Conservation (phyloP, 2,888 invertebrate species). For the Rotaria socialis region DNA sequence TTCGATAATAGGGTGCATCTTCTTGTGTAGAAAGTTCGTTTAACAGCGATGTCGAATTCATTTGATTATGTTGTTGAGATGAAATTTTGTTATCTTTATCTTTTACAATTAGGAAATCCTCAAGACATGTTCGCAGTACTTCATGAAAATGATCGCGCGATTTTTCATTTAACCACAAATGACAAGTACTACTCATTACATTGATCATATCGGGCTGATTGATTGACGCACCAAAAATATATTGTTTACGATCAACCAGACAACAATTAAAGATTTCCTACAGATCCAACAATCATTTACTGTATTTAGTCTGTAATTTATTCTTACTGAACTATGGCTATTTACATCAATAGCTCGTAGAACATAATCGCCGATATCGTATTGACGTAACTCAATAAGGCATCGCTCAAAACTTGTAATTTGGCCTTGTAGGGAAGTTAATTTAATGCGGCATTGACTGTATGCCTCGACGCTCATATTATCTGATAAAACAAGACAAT, state of each 20-base stretch:
- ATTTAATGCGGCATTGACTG: background rate
- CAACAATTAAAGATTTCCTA: background rate
- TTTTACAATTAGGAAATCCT: background rate
- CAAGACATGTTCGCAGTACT: background rate
- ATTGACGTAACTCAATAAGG: background rate
- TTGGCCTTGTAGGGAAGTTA: background rate
- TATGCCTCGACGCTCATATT: background rate
- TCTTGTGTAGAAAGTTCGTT: background rate
- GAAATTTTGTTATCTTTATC: background rate
- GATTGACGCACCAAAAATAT: background rate
- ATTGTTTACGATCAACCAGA: background rate
- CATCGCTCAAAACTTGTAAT: background rate
- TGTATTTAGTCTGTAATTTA: background rate
- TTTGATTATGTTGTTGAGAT: background rate
- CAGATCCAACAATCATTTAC: background rate
- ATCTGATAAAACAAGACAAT: background rate
- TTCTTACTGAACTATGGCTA: background rate
- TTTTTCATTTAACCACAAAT: background rate
- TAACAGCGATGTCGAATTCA: background rate
- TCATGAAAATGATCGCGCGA: background rate
- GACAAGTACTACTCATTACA: background rate
- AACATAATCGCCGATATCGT: background rate
- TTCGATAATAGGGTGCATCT: conserved; percentile 57
- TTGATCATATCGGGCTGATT: background rate
- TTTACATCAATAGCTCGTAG: background rate